Conservation (phyloP, 2,113 vertebrate species). For the Tragelaphus scriptus region DNA sequence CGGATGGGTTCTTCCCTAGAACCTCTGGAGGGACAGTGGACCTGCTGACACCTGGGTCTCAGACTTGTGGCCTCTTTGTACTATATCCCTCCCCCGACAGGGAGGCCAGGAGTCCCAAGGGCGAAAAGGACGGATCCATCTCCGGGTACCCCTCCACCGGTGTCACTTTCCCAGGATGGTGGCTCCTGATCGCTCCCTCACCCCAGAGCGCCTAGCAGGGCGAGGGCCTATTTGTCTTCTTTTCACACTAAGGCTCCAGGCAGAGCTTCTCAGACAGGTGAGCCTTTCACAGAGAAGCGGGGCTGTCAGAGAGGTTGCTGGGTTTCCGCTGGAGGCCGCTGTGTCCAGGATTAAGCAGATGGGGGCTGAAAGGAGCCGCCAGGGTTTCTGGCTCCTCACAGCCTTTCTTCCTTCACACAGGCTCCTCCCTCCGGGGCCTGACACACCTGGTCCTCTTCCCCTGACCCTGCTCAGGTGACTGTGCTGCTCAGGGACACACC, state of each 20-base stretch:
- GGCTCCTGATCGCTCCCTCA: not conserved
- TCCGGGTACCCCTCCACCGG: rapidly evolving
- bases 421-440: not conserved
- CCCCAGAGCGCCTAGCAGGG: not conserved
- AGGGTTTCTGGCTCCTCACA: not conserved
- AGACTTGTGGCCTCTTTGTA: not conserved
- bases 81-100: not conserved
- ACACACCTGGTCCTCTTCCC: no score
- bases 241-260: rapidly evolving
- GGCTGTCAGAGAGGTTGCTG: not conserved
- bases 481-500: not conserved
- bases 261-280: not conserved
- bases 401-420: not conserved
- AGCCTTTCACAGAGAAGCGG: rapidly evolving
- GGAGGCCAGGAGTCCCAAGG: not conserved
- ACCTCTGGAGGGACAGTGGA: rapidly evolving
- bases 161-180: rapidly evolving
- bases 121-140: not conserved
- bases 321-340: rapidly evolving
- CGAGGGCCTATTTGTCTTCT: rapidly evolving
- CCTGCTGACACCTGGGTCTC: not conserved
- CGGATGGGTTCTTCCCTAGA: rapidly evolving
- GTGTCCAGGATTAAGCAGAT: not conserved
- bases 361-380: rapidly evolving
- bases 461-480: not conserved